These are phyloP conservation scores for Elaphurus davidianus DNA, from an alignment of 2,113 vertebrate species.

Conservation along the genomic window DNA sequence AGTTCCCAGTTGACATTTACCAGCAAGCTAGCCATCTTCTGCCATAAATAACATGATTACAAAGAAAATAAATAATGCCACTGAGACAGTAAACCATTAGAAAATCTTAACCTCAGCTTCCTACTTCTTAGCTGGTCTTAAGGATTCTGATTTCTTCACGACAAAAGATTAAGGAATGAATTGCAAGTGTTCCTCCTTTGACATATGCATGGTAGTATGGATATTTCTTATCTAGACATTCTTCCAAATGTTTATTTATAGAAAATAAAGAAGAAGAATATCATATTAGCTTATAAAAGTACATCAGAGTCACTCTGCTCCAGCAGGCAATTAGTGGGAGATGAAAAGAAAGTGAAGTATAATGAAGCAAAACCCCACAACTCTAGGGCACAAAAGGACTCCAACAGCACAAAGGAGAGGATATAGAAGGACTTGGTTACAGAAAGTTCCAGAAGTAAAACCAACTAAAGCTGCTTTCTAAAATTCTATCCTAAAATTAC, in stretches of 20 bases:
- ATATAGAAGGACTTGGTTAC: accelerated
- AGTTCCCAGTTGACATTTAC: background rate
- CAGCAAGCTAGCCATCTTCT: background rate
- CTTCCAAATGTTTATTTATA: constrained; percentile 14
- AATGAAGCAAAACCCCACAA: background rate
- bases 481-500: background rate
- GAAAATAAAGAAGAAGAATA: background rate
- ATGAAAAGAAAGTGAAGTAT: background rate
- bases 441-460: background rate
- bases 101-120: constrained; percentile 27
- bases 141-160: constrained; percentile 25
- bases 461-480: background rate
- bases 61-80: constrained; percentile 44
- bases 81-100: background rate
- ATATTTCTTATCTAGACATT: background rate
- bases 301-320: background rate
- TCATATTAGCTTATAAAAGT: background rate
- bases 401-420: background rate
- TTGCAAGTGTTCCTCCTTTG: background rate
- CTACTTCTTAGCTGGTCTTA: background rate
- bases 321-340: background rate
- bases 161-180: background rate
- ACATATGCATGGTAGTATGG: background rate
- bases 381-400: background rate
- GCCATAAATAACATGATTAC: constrained; percentile 45